These are phyloP conservation scores for Leptinotarsa rubiginosa DNA, from an alignment of 2,888 invertebrate genomes.

Conservation along the genomic window DNA sequence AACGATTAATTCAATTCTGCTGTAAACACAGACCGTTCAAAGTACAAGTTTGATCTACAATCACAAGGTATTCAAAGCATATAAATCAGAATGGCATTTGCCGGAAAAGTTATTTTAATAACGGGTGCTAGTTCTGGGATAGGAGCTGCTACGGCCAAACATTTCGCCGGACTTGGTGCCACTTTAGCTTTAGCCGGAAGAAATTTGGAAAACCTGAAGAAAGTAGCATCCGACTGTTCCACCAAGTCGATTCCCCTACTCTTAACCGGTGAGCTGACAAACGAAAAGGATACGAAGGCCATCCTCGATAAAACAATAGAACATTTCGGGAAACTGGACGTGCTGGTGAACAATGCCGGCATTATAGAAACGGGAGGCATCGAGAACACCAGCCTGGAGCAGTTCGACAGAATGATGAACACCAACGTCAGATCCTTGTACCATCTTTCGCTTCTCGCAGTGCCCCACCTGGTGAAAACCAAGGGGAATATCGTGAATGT, in stretches of 20 bases:
- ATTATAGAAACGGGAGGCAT: conserved; percentile 74
- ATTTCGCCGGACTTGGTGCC: conserved; percentile 81
- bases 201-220: conserved; percentile 75
- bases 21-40: no score
- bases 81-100: conserved; percentile 66
- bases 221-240: conserved; percentile 72
- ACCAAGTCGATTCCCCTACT: conserved; percentile 68
- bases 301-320: conserved; percentile 79
- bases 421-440: conserved; percentile 88
- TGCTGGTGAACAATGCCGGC: conserved; percentile 91
- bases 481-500: conserved; percentile 92
- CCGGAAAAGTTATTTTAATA: conserved; percentile 79
- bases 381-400: conserved; percentile 86
- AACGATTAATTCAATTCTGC: no score
- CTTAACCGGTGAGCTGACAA: conserved; percentile 78
- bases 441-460: conserved; percentile 86
- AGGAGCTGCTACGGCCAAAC: conserved; percentile 83
- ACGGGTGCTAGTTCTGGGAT: conserved; percentile 90
- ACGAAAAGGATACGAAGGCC: conserved; percentile 78
- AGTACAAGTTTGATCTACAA: no score
- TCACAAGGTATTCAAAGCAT: no score
- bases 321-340: conserved; percentile 82
- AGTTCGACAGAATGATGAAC: conserved; percentile 91
- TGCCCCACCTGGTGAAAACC: conserved; percentile 84
- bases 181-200: conserved; percentile 79